These are phyloP conservation scores for Proteles cristata DNA, from an alignment of 2,113 vertebrate genomes.

Conservation along the genomic window DNA sequence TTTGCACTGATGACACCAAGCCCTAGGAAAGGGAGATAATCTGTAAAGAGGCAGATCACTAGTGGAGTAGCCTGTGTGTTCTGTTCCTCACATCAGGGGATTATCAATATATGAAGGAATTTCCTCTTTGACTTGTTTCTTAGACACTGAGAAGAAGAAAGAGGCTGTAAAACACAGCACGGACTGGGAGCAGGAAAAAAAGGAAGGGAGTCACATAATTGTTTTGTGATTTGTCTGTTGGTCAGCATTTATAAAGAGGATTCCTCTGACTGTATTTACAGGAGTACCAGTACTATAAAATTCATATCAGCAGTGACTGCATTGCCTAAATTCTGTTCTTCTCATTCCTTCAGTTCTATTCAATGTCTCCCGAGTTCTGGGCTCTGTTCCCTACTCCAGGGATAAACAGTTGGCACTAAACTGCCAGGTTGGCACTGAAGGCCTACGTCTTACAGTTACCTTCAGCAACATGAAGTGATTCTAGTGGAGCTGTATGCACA, in stretches of 20 bases:
- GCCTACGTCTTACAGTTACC: not conserved
- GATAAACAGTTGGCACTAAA: not conserved
- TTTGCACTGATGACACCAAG: not conserved
- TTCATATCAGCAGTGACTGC: not conserved
- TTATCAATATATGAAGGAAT: not conserved
- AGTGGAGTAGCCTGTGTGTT: not conserved
- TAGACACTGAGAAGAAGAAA: not conserved
- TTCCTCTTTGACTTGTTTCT: slow-evolving; percentile 6
- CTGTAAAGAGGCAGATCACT: not conserved
- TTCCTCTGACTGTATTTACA: not conserved
- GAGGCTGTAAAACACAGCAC: not conserved
- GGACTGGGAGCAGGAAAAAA: not conserved
- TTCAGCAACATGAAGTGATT: not conserved
- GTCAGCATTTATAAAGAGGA: not conserved
- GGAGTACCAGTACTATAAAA: not conserved
- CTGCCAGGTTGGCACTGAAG: not conserved
- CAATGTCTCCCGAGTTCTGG: not conserved
- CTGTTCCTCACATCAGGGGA: not conserved
- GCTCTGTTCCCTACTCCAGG: not conserved
- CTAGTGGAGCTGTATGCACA: not conserved
- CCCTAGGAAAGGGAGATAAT: not conserved
- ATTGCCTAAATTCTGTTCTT: not conserved
- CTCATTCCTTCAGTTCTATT: not conserved
- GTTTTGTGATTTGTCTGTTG: not conserved
- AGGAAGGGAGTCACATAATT: not conserved